Evolutionary conservation across 2,888 invertebrate species (phyloP).

Genomic region (Rhogogaster chlorosoma): DNA sequence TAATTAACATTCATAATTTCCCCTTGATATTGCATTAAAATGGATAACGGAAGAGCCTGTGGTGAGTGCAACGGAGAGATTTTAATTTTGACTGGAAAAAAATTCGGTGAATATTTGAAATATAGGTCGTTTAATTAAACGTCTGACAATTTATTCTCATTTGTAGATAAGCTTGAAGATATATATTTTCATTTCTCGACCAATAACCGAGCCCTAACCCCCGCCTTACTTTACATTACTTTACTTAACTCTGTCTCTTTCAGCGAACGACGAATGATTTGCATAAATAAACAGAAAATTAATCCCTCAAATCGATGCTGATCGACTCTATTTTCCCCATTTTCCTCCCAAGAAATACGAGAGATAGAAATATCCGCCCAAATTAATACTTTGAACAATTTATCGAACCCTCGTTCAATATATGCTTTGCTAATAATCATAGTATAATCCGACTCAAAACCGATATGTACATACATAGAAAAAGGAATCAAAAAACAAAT

Average conservation of each 20-base stretch:
- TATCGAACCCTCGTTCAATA: neutral
- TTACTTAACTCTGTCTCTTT: neutral
- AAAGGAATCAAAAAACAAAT: neutral
- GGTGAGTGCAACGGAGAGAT: neutral
- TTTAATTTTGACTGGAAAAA: constrained; percentile 8
- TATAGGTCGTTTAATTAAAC: constrained; percentile 4
- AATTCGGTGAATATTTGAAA: neutral
- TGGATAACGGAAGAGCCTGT: neutral
- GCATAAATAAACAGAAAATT: constrained; percentile 1
- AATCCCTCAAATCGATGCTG: neutral
- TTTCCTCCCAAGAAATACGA: neutral
- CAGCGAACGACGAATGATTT: neutral
- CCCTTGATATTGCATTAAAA: neutral
- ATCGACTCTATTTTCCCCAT: neutral
- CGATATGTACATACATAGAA: neutral
- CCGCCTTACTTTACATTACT: neutral
- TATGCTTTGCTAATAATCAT: neutral
- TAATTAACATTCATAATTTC: neutral
- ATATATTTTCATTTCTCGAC: constrained; percentile 9
- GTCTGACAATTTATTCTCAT: constrained; percentile 33
- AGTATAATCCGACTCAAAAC: neutral
- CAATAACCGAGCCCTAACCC: neutral
- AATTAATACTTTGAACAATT: neutral
- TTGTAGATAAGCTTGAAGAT: neutral
- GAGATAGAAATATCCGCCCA: neutral